Evolutionary conservation across 2,113 vertebrate species (phyloP).

Genomic region (Falco punctatus): DNA sequence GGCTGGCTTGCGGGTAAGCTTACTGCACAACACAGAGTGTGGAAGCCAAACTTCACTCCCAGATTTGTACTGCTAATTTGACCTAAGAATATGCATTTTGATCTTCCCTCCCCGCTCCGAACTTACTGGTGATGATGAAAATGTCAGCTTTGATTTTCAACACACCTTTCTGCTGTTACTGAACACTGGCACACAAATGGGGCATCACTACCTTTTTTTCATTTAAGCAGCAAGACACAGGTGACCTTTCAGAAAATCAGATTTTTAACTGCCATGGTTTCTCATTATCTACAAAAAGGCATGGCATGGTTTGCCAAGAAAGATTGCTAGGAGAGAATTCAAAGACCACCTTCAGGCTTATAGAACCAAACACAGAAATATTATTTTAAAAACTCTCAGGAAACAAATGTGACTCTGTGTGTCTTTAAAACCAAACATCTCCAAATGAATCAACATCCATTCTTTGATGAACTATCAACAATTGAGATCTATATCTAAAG

Average conservation of each 20-base stretch:
- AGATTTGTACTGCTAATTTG: not conserved
- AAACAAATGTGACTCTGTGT: not conserved
- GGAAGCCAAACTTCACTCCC: not conserved
- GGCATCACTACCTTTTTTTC: not conserved
- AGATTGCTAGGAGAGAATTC: not conserved
- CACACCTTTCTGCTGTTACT: not conserved
- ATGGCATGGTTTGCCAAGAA: not conserved
- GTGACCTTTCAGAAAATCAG: not conserved
- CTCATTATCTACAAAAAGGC: not conserved
- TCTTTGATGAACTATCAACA: not conserved
- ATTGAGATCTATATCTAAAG: not conserved
- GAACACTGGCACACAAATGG: not conserved
- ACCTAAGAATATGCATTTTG: not conserved
- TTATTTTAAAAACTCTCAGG: not conserved
- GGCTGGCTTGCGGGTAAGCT: not conserved
- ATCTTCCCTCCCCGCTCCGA: not conserved
- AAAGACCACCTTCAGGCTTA: not conserved
- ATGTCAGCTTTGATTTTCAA: not conserved
- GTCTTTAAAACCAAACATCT: not conserved
- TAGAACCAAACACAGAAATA: not conserved
- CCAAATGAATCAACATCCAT: not conserved
- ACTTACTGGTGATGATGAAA: not conserved
- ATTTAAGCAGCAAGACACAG: not conserved
- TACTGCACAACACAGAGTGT: not conserved
- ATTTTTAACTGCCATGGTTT: not conserved